Evolutionary conservation across 1,140 invertebrate genomes (phyloP), one percentile per base, ranked within the genome.

Genomic region (Drosophila cardini): DNA sequence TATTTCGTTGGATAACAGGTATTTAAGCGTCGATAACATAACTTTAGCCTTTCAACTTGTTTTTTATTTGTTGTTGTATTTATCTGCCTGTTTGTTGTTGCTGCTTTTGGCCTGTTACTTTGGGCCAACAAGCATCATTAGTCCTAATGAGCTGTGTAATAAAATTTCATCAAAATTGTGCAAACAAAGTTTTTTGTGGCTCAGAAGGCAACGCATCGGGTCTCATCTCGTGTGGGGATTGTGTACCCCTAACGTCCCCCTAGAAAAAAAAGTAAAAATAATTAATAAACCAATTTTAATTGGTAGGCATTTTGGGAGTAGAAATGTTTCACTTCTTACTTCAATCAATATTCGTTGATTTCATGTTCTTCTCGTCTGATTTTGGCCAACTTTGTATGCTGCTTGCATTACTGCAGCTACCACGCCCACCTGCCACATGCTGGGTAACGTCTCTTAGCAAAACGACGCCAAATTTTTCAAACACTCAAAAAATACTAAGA

Each of bases 71-170:
- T 52, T 15, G 21, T 26, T 52, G 15, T 52, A 52, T 52, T 52
- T 52, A 30, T 52, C 34, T 34, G 34, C 30, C 34, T 52, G 48
- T n/a, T n/a, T 34, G 48, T n/a, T 42, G 18, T 18, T 56, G 15
- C 30, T 46, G 42, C 42, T 48, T 16, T 34, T 45, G 43, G 57
- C 43, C 43, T 13, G 56, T 58, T 42, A 63, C 60, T 63, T 52
- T 34, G 68, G 74, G 34, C 40, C 62, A 81, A 82, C 83, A 82
- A 82, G 83, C 83, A 79, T 87, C 83, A 87, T 86, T 86, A 86
- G 83, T 86, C 72, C 78, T 87, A 86, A 86, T 86, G 83, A 86
- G 82, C 79, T 86, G 79, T 78, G 82, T 78, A 86, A 86, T 86
- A 81, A 81, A 81, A 86, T 86, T 81, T 58, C 82, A 86, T 78